Evolutionary conservation across 2,797 vertebrate species (phyloP).

Genomic region (Anguilla pacifica): DNA sequence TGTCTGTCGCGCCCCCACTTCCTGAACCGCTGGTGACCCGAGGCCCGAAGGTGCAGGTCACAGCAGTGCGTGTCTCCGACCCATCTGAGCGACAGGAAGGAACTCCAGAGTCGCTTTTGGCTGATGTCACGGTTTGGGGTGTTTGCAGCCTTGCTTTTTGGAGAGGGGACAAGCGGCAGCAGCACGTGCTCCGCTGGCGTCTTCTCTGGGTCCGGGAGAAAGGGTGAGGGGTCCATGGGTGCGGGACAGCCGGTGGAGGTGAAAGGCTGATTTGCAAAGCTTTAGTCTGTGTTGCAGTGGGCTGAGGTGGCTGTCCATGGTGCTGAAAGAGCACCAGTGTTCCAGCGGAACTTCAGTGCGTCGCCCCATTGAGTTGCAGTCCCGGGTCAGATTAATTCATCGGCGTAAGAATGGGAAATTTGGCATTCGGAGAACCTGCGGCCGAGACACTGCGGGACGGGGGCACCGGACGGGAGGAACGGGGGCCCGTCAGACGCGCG

Average conservation of each 20-base stretch:
- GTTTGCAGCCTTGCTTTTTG: not conserved
- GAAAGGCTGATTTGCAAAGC: not conserved
- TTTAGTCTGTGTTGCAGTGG: not conserved
- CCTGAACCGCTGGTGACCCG: not conserved
- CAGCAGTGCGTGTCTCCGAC: not conserved
- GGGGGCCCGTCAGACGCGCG: not conserved
- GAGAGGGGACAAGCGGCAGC: not conserved
- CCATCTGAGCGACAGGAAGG: not conserved
- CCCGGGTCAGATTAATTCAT: not conserved
- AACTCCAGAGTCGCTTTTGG: not conserved
- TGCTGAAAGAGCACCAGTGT: constrained; percentile 42
- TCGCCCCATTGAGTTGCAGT: not conserved
- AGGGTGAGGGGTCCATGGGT: not conserved
- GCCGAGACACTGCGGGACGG: not conserved
- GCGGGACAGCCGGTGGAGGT: not conserved
- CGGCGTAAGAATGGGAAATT: not conserved
- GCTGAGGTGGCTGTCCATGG: constrained; percentile 49
- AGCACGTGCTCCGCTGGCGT: not conserved
- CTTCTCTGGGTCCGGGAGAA: not conserved
- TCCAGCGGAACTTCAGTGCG: not conserved
- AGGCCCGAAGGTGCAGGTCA: not conserved
- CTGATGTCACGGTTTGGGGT: not conserved
- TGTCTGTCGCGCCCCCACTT: constrained; percentile 38
- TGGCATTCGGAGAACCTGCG: not conserved
- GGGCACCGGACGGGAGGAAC: not conserved